Conservation (phyloP, 2,797 vertebrate genomes). For the Gymnopithys bicolor region DNA sequence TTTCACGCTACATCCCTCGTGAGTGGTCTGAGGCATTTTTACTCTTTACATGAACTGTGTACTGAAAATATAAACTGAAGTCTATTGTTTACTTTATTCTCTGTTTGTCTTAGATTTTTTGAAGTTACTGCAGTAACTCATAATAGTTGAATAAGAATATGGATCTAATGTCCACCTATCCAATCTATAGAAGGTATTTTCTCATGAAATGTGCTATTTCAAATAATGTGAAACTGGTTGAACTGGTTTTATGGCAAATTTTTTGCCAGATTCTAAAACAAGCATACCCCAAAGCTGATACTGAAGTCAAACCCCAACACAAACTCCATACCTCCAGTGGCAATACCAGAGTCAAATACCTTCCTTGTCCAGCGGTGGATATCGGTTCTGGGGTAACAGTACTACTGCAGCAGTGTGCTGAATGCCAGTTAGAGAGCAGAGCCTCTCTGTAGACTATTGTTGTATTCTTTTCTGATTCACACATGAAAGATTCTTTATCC, state of each 20-base stretch:
- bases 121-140: not conserved
- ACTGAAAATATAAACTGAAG: not conserved
- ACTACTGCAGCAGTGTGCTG: not conserved
- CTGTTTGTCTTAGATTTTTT: not conserved
- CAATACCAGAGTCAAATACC: not conserved
- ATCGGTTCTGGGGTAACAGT: not conserved
- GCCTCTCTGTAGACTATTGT: not conserved
- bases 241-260: slow-evolving; percentile 5
- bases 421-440: not conserved
- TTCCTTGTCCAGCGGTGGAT: not conserved
- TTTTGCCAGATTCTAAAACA: not conserved
- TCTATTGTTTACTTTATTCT: not conserved
- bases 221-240: not conserved
- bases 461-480: not conserved
- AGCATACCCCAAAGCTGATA: not conserved
- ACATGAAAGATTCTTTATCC: not conserved
- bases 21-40: not conserved
- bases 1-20: not conserved
- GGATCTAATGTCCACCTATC: not conserved
- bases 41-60: not conserved
- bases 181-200: not conserved
- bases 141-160: not conserved
- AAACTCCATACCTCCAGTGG: not conserved
- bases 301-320: not conserved
- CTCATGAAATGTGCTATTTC: not conserved